phyloP scores from a whole-genome alignment of 1,140 invertebrate genomes.

The Zaprionus ornatus region DNA sequence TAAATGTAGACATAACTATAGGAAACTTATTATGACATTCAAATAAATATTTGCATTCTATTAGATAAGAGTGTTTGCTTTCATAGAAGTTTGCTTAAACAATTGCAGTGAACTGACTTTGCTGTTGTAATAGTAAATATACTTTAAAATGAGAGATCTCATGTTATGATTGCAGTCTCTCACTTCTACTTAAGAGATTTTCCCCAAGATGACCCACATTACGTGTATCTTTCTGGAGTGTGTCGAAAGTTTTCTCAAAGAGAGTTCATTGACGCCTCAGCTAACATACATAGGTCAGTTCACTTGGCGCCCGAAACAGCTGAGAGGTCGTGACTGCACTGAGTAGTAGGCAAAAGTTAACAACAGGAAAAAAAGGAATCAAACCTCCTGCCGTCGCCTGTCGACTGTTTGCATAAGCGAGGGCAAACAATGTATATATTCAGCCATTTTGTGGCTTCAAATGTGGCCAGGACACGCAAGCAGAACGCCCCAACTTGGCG shows the following conservation, averaged over 20 bases:
- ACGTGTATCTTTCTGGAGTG: not conserved
- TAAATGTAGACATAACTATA: not conserved
- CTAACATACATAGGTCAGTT: slow-evolving; percentile 36
- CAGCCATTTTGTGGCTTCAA: slow-evolving; percentile 40
- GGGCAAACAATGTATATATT: slow-evolving; percentile 28
- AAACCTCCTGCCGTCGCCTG: not conserved
- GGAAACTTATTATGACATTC: not conserved
- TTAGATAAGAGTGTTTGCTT: not conserved
- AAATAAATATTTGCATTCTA: not conserved
- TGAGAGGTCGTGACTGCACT: slow-evolving; percentile 19
- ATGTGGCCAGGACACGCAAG: slow-evolving; percentile 73
- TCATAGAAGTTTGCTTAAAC: not conserved
- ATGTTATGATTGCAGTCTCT: not conserved
- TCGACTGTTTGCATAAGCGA: slow-evolving; percentile 33
- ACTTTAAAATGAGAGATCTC: not conserved
- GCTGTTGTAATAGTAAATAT: no score
- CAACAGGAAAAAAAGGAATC: not conserved
- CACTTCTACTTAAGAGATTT: not conserved
- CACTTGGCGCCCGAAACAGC: slow-evolving; percentile 21
- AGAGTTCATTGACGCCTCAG: slow-evolving; percentile 29
- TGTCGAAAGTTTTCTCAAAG: not conserved
- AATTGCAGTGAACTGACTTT: not conserved
- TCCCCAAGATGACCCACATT: slow-evolving; percentile 12
- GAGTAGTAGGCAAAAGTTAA: not conserved
- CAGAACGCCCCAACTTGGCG: slow-evolving; percentile 62